Evolutionary conservation across 1,140 invertebrate species (phyloP).

Genomic region (Drosophila kurseongensis): DNA sequence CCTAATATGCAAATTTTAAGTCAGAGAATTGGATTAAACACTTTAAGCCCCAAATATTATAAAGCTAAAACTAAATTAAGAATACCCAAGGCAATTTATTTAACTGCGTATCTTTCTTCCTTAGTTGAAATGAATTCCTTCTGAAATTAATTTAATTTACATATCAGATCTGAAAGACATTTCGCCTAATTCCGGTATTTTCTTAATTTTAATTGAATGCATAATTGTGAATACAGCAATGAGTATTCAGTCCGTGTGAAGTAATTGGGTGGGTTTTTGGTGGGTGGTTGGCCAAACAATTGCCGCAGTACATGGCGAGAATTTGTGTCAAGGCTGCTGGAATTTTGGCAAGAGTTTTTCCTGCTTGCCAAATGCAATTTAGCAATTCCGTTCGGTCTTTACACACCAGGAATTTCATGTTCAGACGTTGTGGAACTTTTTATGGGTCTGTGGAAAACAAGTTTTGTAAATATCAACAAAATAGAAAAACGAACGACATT

Average conservation of each 20-base stretch:
- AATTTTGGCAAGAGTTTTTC: slow-evolving; percentile 65
- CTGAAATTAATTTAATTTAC: too few species aligned
- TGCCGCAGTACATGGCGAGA: slow-evolving; percentile 21
- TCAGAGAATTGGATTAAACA: too few species aligned
- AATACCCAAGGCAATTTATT: too few species aligned
- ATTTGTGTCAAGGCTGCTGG: slow-evolving; percentile 71
- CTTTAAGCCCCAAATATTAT: too few species aligned
- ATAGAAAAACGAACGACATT: slow-evolving; percentile 17
- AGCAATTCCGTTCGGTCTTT: slow-evolving; percentile 25
- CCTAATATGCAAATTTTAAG: too few species aligned
- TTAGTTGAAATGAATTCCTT: too few species aligned
- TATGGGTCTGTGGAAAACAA: slow-evolving; percentile 42
- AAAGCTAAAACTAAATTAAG: too few species aligned
- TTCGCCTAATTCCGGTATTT: neutral
- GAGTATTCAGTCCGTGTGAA: slow-evolving; percentile 1
- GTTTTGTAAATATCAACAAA: slow-evolving; percentile 28
- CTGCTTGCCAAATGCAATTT: slow-evolving; percentile 66
- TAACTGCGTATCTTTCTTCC: too few species aligned
- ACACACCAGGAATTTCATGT: slow-evolving; percentile 34
- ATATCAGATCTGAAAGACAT: neutral
- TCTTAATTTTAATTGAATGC: slow-evolving; percentile 14
- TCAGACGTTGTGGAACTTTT: slow-evolving; percentile 39
- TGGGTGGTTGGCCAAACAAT: slow-evolving; percentile 8
- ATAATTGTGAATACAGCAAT: slow-evolving; percentile 11
- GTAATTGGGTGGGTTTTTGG: slow-evolving; percentile 5